Base-by-base conservation (phyloP, 1,140 invertebrate species). In the Musca vetustissima region DNA sequence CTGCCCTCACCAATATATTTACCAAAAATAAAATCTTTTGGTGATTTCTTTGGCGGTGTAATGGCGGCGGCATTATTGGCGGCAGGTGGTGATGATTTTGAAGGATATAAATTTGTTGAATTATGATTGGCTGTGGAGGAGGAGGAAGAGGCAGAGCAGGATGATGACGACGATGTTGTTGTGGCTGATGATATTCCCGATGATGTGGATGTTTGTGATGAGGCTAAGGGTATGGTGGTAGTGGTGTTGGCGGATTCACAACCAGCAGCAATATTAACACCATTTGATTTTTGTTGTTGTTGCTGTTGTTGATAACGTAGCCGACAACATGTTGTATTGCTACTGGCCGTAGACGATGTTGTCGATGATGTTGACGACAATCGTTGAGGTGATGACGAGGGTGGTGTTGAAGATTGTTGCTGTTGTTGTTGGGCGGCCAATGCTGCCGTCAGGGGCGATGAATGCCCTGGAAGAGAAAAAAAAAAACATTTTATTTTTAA, bases 1-100 rank as follows among this genome's bases (percentile, higher is more conserved):
- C 96, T 97, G 68, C 97, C 97, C 85, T 98, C 95, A 69, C 96
- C 97, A 74, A 98, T 93, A 65, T 95, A 88, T 85, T 96, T 97
- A 32, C 95, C 94, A 86, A 98, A 98, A 72, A 95, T 92, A 83
- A 94, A 98, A 83, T 98, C 96, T 74, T 90, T 89, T n/a, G 92
- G 86, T 9, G 88, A 89, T 73, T 89, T 87, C 77, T 93, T 94
- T 48, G 86, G 86, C 71, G 75, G 84, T 73, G 74, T 86, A 83
- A 75, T 82, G 79, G n/a, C n/a, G n/a, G n/a, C n/a, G n/a, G 74
- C 82, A 71, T 75, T 72, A 75, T 43, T 15, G 25, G 32, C 3
- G 57, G 57, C 36, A 13, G 25, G 17, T 19, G 57, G 28, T 36
- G 57, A 17, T 64, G 52, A 22, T 66, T 49, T 43, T 66, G 68